A percentile compares a stretch with the other conserved stretches of the same genome.
Conservation (phyloP, 2,797 vertebrate species). For the Syngnathus acus region DNA sequence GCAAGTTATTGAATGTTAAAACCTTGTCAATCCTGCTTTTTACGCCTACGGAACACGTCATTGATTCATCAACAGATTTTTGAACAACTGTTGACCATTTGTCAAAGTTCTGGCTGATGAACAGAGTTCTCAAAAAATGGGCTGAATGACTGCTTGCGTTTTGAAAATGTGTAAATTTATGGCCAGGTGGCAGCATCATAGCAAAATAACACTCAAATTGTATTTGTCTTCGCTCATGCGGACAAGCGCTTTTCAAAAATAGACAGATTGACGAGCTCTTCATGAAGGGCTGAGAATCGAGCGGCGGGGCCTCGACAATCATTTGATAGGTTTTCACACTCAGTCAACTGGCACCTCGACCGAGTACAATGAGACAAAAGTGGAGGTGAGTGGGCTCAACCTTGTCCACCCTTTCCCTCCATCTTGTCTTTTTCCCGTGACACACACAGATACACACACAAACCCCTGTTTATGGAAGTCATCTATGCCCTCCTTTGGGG, state of each 20-base stretch:
- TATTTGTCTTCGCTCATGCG: not conserved
- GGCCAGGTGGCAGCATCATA: not conserved
- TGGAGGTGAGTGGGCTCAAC: not conserved
- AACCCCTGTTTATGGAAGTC: not conserved
- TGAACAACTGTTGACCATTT: no score
- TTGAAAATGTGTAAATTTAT: not conserved
- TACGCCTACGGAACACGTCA: no score
- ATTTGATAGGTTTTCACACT: constrained; percentile 43
- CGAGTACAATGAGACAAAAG: constrained; percentile 9
- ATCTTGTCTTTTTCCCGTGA: constrained; percentile 10
- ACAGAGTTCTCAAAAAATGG: no score
- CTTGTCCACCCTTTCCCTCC: not conserved
- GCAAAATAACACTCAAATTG: not conserved
- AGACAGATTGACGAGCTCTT: constrained; percentile 4
- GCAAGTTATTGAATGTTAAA: no score
- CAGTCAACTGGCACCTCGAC: constrained; percentile 29
- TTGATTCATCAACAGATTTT: no score
- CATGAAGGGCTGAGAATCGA: constrained; percentile 13
- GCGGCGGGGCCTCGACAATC: constrained; percentile 22
- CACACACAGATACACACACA: constrained; percentile 25
- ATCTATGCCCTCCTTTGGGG: no score
- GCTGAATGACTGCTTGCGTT: no score
- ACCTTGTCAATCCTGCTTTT: no score
- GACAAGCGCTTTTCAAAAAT: not conserved
- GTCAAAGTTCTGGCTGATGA: no score